Percentiles rank a stretch among this genome's conserved stretches.
Conservation (phyloP, 2,888 invertebrate genomes). For the Metallyticus violacea region DNA sequence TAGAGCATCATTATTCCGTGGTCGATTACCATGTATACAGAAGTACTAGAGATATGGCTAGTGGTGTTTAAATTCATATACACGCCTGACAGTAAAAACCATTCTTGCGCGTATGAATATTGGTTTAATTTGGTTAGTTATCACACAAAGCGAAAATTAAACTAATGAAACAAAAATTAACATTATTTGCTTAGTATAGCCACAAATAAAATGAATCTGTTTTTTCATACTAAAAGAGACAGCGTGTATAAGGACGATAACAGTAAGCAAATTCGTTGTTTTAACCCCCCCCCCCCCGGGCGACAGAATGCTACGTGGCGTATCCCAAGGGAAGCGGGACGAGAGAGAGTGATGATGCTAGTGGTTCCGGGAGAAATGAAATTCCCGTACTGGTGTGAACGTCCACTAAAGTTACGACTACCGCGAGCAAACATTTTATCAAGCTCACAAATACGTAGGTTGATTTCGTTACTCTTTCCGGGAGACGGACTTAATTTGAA, state of each 20-base stretch:
- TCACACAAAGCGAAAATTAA: background rate
- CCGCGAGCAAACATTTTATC: background rate
- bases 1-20: background rate
- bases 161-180: background rate
- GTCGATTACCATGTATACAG: background rate
- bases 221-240: background rate
- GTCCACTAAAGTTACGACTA: background rate
- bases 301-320: no score
- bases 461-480: no score
- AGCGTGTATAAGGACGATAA: background rate
- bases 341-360: no score
- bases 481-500: no score
- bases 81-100: background rate
- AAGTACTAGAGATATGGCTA: background rate
- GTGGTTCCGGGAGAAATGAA: no score
- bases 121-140: background rate
- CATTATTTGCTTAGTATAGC: background rate
- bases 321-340: no score
- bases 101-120: background rate
- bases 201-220: no score
- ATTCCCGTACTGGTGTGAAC: no score
- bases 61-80: background rate
- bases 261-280: background rate
- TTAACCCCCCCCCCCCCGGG: no score
- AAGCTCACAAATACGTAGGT: background rate